Base-by-base conservation (phyloP, 2,113 vertebrate species). In the Lophotis ruficrista region DNA sequence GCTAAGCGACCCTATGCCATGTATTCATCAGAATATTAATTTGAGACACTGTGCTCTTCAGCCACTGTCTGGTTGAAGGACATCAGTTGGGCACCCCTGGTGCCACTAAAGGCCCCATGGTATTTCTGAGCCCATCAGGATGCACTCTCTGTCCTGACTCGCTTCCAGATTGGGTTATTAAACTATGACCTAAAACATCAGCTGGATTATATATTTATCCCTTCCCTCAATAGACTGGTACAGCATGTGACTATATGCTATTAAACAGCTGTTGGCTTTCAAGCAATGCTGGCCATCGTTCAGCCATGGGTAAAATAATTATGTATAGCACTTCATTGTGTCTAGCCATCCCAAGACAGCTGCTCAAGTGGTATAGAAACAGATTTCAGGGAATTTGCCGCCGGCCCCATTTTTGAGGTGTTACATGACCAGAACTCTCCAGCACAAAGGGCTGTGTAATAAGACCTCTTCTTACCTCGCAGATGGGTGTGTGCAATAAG, bases 261-360 rank as follows among this genome's bases (percentile, higher is more conserved):
- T 83, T 93, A 70, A 94, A 88, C 90, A 94, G 90, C 94, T 95
- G 91, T 37, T 89, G 90, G 79, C 77, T 93, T 96, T 93, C 7
- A 12, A 93, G 82, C 57, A 96, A 86, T 94, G 61, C 73, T 92
- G 92, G 85, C 53, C 47, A 72, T 45, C 30, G 1, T 79, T 94
- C 88, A 96, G 47, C 57, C 80, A 47, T 18, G 80, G 80, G 80
- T 89, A 87, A 90, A 97, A 71, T 48, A 90, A 95, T 95, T 87
- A 84, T 68, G 57, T 56, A 76, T 23, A 92, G 76, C 56, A 72
- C 64, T 83, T 95, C 68, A 69, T 53, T 66, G 80, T 94, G 72
- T 71, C 91, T 72, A 66, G 62, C 61, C 65, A 41, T 78, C 69
- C 65, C 0, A 0, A 91, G 53, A 84, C 77, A 96, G 89, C 93